Conservation (phyloP, 2,888 invertebrate genomes). For the Oxytorus armatus region DNA sequence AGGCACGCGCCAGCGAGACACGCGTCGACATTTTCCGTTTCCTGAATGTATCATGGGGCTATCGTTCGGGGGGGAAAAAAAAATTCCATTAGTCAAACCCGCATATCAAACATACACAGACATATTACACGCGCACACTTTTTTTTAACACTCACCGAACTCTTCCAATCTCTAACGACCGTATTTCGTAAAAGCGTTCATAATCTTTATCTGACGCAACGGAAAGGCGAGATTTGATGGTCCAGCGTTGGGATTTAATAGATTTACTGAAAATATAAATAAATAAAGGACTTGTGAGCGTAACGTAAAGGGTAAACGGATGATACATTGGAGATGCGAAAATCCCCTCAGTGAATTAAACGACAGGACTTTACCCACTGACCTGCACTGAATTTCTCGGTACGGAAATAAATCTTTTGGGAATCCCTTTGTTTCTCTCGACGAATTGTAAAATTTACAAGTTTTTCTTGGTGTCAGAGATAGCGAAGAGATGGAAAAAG, state of each 20-base stretch:
- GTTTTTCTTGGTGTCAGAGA: no score
- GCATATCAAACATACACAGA: not conserved
- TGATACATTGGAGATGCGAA: no score
- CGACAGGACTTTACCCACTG: no score
- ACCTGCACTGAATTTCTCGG: no score
- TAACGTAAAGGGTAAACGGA: no score
- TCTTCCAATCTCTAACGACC: conserved; percentile 6
- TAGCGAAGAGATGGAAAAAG: no score
- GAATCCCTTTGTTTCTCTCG: no score
- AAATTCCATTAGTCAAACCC: not conserved
- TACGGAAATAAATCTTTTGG: no score
- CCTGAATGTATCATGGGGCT: conserved; percentile 5
- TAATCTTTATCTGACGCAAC: conserved; percentile 38
- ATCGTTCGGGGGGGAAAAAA: conserved; percentile 12
- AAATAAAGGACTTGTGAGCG: no score
- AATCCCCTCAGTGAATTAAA: no score
- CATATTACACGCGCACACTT: not conserved
- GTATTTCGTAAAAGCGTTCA: conserved; percentile 37
- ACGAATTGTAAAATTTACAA: no score
- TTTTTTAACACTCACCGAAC: not conserved
- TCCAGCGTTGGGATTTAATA: not conserved
- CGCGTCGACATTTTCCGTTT: conserved; percentile 1
- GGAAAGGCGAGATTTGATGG: conserved; percentile 8
- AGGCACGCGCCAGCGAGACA: conserved; percentile 29
- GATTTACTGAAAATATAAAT: no score